phyloP scores from a whole-genome alignment of 1,140 invertebrate genomes.

The Leptopilina clavipes region DNA sequence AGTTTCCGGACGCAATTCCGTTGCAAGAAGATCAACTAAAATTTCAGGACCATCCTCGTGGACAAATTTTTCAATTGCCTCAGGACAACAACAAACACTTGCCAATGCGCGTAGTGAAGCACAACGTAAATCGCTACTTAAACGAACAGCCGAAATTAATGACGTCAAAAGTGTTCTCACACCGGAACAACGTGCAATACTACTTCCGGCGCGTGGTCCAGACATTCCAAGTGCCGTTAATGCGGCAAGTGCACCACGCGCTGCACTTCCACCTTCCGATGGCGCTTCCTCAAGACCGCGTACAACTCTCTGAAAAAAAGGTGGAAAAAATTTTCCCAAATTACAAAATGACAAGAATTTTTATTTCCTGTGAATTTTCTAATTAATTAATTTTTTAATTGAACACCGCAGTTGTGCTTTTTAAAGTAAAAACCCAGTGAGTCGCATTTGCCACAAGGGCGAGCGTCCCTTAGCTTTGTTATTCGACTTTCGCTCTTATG shows the following conservation, averaged over 20 bases:
- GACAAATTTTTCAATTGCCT: constrained; percentile 79
- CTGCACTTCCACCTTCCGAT: constrained; percentile 57
- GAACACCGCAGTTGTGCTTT: too few species aligned
- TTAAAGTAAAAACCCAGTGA: too few species aligned
- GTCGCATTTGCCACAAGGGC: too few species aligned
- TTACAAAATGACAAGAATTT: not conserved
- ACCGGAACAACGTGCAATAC: constrained; percentile 79
- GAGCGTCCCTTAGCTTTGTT: too few species aligned
- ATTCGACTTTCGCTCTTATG: too few species aligned
- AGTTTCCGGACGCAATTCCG: constrained; percentile 66
- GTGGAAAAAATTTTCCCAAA: constrained; percentile 27
- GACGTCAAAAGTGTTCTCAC: constrained; percentile 76
- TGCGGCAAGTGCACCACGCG: constrained; percentile 70
- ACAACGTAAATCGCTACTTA: constrained; percentile 75
- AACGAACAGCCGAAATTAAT: constrained; percentile 55
- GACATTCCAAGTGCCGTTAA: constrained; percentile 74
- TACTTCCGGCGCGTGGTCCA: constrained; percentile 77
- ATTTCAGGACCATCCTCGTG: constrained; percentile 80
- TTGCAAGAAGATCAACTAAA: constrained; percentile 76
- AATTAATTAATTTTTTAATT: too few species aligned
- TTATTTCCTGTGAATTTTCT: too few species aligned
- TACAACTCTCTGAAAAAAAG: constrained; percentile 64
- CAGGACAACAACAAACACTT: constrained; percentile 79
- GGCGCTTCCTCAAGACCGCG: constrained; percentile 66
- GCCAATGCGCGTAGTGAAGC: constrained; percentile 79